Evolutionary conservation across 2,888 invertebrate species (phyloP).

Genomic region (Xestia ashworthii): DNA sequence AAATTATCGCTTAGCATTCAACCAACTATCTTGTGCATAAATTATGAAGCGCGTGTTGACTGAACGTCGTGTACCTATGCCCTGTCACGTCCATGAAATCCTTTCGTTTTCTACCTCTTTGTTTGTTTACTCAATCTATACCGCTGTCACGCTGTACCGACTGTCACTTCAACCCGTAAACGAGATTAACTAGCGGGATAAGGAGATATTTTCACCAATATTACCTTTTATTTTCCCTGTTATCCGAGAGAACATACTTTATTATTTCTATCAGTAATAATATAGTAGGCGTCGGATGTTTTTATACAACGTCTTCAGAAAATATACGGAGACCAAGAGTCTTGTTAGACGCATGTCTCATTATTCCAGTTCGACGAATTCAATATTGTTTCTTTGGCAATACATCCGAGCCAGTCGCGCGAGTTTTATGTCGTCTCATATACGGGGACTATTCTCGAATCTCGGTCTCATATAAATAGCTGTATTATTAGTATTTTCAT

Average conservation of each 20-base stretch:
- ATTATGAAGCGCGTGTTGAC: constrained; percentile 9
- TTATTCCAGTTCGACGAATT: constrained; percentile 74
- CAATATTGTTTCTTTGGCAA: constrained; percentile 76
- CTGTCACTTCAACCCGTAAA: constrained; percentile 45
- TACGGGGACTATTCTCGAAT: constrained; percentile 63
- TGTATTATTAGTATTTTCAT: constrained; percentile 8
- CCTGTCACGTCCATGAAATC: constrained; percentile 29
- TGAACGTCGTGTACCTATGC: constrained; percentile 1
- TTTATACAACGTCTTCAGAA: constrained; percentile 52
- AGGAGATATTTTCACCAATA: constrained; percentile 48
- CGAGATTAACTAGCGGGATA: constrained; percentile 40
- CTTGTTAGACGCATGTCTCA: constrained; percentile 69
- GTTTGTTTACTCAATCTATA: constrained; percentile 23
- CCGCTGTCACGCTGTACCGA: constrained; percentile 18
- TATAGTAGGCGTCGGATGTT: constrained; percentile 56
- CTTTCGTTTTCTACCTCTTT: constrained; percentile 25
- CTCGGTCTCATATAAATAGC: constrained; percentile 30
- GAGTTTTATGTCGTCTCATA: constrained; percentile 64
- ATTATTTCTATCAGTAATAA: constrained; percentile 55
- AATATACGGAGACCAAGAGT: constrained; percentile 64
- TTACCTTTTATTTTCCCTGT: constrained; percentile 52
- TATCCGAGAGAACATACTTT: constrained; percentile 49
- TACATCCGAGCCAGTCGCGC: constrained; percentile 69
- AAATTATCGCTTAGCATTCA: constrained; percentile 35
- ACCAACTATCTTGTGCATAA: constrained; percentile 17